Evolutionary conservation across 2,113 vertebrate species (phyloP), one percentile per base, ranked within the genome.

Genomic region (Antechinus stuartii): DNA sequence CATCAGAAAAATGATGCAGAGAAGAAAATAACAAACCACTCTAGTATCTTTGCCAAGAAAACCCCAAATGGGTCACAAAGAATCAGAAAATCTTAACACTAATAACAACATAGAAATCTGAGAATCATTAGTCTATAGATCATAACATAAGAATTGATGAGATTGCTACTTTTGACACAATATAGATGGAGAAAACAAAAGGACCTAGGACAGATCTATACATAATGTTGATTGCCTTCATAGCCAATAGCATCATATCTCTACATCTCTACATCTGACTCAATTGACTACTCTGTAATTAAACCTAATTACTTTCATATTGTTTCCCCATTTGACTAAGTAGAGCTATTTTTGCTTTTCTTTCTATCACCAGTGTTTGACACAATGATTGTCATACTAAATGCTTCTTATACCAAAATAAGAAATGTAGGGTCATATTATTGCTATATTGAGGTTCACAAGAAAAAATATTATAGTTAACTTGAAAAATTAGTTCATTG

Each of bases 371-470:
- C 35, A 84, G 35, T 42, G 6, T 22, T 84, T 84, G 14, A 16
- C n/a, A 84, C n/a, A 22, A 35, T 68, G 26, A 76, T 30, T n/a
- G 6, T 84, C 35, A 84, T 42, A 84, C 6, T 42, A 42, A 22
- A 84, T 84, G 4, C 35, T 84, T 42, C n/a, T 84, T 84, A 26
- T 61, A 57, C 57, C 61, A 68, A n/a, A 35, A 16, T n/a, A 94
- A 93, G 23, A 96, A 91, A 54, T 7, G 96, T 91, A 94, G 22
- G 53, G 8, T 23, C 94, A 27, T 91, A 46, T 95, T 68, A 94
- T 97, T 94, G 68, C 42, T 26, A 42, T 94, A 95, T 91, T 91
- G 97, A 93, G 92, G 91, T 97, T 96, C 95, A 42, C 50, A 68
- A 30, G 23, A 35, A 57, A 68, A 27, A 61, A 61, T 12, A 30